phyloP scores from a whole-genome alignment of 2,797 vertebrate species.

The Zalophus californianus region DNA sequence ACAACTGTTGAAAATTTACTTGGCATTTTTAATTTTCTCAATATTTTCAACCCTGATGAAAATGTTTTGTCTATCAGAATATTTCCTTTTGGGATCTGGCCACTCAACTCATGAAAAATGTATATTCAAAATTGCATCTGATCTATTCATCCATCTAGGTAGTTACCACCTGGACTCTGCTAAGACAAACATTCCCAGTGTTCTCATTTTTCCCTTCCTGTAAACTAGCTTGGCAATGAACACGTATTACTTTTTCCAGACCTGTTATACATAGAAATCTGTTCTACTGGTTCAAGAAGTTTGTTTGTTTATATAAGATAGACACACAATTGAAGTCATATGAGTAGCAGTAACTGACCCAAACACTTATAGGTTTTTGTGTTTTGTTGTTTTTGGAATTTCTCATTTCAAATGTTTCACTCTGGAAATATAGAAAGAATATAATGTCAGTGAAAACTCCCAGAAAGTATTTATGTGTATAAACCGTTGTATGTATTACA shows the following conservation, averaged over 20 bases:
- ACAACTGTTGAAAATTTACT: slow-evolving; percentile 76
- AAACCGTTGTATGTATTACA: not conserved
- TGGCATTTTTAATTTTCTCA: slow-evolving; percentile 80
- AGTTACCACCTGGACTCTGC: slow-evolving; percentile 76
- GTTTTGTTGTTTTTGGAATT: not conserved
- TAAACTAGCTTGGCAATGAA: not conserved
- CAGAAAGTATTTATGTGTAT: not conserved
- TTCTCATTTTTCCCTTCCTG: slow-evolving; percentile 58
- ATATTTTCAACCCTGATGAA: slow-evolving; percentile 82
- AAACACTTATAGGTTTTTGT: not conserved
- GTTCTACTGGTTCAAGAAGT: not conserved
- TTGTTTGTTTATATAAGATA: not conserved
- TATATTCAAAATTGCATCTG: slow-evolving; percentile 55
- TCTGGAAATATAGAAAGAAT: not conserved
- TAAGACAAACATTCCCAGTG: slow-evolving; percentile 75
- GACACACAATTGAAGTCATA: not conserved
- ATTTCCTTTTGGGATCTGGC: slow-evolving; percentile 56
- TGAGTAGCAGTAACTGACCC: not conserved
- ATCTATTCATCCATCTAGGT: slow-evolving; percentile 72
- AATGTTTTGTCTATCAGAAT: slow-evolving; percentile 79
- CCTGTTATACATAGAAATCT: not conserved
- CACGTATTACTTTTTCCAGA: slow-evolving; percentile 32
- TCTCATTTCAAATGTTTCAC: not conserved
- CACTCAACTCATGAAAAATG: slow-evolving; percentile 79
- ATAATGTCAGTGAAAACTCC: not conserved